phyloP scores from a whole-genome alignment of 2,113 vertebrate species.

The Meles meles region DNA sequence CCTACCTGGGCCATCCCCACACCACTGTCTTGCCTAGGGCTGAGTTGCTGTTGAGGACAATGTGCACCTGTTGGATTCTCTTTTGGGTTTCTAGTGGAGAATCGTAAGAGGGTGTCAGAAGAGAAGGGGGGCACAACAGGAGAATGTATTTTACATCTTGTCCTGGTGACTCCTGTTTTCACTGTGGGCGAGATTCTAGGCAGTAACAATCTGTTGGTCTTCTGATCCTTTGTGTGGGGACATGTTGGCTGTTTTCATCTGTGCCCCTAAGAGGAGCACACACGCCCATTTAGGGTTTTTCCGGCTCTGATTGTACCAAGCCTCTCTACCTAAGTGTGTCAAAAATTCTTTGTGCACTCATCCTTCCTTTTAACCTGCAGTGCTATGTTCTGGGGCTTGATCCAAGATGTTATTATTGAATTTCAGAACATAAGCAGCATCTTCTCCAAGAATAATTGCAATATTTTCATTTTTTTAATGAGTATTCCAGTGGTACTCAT shows the following conservation, averaged over 20 bases:
- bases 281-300: neutral
- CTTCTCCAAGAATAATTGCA: neutral
- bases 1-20: neutral
- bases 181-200: neutral
- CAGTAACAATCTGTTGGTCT: neutral
- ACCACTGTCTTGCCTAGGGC: neutral
- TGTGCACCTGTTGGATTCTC: neutral
- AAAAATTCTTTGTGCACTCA: neutral
- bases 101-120: no score
- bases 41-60: neutral
- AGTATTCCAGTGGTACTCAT: neutral
- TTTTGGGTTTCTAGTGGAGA: neutral
- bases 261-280: neutral
- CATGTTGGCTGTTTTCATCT: neutral
- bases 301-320: neutral
- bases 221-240: neutral
- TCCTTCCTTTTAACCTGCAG: neutral
- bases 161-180: neutral
- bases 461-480: neutral
- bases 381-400: neutral
- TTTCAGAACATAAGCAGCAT: neutral
- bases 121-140: rapidly evolving
- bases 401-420: neutral
- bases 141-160: neutral
- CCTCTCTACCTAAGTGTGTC: neutral